phyloP scores from a whole-genome alignment of 2,797 vertebrate species.

The Lagorchestes hirsutus region DNA sequence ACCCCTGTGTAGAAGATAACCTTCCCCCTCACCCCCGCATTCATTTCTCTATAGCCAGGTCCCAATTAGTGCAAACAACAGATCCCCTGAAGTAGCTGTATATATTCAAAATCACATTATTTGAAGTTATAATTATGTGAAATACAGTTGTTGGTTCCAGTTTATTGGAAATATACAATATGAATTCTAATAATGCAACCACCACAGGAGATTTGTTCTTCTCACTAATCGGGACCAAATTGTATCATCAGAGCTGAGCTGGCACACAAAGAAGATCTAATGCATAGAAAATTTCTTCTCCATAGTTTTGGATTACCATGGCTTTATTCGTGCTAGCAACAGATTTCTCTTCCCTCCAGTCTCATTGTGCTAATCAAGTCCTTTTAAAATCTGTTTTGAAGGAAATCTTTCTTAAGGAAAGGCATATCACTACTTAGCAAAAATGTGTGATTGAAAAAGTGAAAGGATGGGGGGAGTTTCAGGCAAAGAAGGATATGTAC shows the following conservation, averaged over 20 bases:
- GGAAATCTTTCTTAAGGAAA: conserved; percentile 58
- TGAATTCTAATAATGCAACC: background rate
- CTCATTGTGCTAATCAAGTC: conserved; percentile 44
- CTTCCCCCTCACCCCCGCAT: fast-evolving
- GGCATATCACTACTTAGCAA: conserved; percentile 52
- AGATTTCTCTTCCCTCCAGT: conserved; percentile 12
- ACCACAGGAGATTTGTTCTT: background rate
- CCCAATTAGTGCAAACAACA: background rate
- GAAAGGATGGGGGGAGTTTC: conserved; percentile 7
- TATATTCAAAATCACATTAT: background rate
- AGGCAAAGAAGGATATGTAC: conserved; percentile 39
- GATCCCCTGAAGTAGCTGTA: background rate
- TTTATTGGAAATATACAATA: background rate
- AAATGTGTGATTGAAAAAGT: conserved; percentile 57
- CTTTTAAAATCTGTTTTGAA: conserved; percentile 45
- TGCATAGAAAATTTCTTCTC: background rate
- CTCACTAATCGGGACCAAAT: background rate
- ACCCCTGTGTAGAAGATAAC: background rate
- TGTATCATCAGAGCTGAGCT: background rate
- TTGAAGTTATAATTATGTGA: background rate
- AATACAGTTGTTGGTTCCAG: background rate
- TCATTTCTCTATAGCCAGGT: background rate
- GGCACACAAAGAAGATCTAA: background rate
- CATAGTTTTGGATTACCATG: conserved; percentile 10
- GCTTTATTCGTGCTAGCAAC: conserved; percentile 33